These are phyloP conservation scores for Neosilurus mollespiculum DNA, from an alignment of 2,797 vertebrate genomes.

Conservation along the genomic window DNA sequence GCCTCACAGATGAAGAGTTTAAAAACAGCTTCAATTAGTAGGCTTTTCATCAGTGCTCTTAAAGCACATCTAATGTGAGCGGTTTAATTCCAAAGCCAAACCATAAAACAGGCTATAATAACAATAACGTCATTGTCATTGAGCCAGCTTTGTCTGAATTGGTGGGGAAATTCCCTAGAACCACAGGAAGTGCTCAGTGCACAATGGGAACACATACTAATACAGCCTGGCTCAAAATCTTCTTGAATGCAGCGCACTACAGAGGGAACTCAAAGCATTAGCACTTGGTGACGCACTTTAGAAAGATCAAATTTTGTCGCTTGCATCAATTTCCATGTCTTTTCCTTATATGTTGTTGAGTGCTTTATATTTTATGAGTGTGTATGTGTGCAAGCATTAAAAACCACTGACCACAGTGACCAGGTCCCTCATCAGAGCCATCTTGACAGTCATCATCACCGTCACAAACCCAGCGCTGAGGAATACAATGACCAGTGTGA, in stretches of 20 bases:
- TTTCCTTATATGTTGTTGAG: not conserved
- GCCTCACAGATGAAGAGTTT: not conserved
- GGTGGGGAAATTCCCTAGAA: not conserved
- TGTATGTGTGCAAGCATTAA: not conserved
- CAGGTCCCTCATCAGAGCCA: constrained; percentile 86
- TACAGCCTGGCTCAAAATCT: not conserved
- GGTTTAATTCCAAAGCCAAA: not conserved
- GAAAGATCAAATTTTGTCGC: not conserved
- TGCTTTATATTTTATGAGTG: not conserved
- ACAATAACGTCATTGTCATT: not conserved
- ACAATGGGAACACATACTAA: not conserved
- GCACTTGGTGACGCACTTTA: not conserved
- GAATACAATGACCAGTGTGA: constrained; percentile 93
- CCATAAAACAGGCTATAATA: not conserved
- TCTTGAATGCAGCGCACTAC: not conserved
- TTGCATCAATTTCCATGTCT: not conserved
- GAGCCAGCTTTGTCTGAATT: not conserved
- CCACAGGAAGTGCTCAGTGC: too few relatives aligned
- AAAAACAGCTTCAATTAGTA: not conserved
- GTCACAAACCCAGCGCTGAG: constrained; percentile 93
- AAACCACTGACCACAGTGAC: constrained; percentile 75
- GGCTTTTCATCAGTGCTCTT: not conserved
- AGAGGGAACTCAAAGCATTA: not conserved
- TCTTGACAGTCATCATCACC: constrained; percentile 95
- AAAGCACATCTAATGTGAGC: not conserved